Evolutionary conservation across 2,797 vertebrate species (phyloP).

Genomic region (Phaenicophaeus curvirostris): DNA sequence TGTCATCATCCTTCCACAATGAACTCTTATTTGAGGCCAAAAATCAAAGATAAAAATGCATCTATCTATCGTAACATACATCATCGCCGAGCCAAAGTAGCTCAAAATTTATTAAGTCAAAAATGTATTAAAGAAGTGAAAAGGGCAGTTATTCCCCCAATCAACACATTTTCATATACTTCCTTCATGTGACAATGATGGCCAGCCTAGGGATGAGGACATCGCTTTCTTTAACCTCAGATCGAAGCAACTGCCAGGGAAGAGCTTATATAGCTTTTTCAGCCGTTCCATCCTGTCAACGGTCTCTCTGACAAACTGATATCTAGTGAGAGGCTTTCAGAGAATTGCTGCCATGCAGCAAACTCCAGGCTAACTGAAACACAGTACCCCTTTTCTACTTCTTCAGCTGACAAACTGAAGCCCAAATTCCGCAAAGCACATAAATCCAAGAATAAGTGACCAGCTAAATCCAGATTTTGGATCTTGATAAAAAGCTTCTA

Average conservation of each 20-base stretch:
- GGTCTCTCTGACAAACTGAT: fast-evolving
- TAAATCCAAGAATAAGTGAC: background rate
- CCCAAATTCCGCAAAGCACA: background rate
- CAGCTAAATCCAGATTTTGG: background rate
- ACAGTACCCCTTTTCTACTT: background rate
- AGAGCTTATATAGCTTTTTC: background rate
- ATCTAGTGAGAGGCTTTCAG: fast-evolving
- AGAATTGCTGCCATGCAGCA: background rate
- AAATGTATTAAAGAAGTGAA: background rate
- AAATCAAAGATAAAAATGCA: background rate
- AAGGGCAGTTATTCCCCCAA: background rate
- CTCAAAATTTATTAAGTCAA: background rate
- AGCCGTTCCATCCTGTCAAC: fast-evolving
- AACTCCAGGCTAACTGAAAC: background rate
- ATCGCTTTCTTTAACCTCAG: fast-evolving
- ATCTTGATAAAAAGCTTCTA: background rate
- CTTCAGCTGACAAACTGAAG: background rate
- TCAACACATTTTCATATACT: background rate
- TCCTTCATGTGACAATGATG: background rate
- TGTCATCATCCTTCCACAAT: background rate
- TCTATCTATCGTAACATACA: background rate
- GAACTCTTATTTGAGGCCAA: background rate
- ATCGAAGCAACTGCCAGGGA: background rate
- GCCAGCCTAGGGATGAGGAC: background rate
- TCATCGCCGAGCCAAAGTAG: background rate